Evolutionary conservation across 2,113 vertebrate genomes (phyloP), one percentile per base, ranked within the genome.

Genomic region (Crypturellus undulatus): DNA sequence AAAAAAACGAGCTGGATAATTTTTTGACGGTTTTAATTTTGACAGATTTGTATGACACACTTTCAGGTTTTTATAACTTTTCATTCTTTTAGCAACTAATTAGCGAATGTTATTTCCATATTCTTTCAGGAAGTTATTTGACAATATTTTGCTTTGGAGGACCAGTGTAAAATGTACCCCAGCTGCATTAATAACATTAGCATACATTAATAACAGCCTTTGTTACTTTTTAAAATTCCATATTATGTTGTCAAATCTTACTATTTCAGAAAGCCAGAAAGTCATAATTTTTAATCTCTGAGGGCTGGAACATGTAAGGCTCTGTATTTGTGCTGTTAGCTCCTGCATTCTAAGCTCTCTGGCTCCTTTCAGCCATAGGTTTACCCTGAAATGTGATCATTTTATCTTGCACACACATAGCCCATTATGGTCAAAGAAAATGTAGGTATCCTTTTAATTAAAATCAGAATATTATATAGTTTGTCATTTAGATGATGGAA

Each of bases 1-100:
- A 85, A 54, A 38, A 19, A 47, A 47, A 47, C 19, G 19, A 47
- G 19, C 9, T 47, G 21, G 47, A 36, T 40, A 1, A 36, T 62
- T 88, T 32, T 71, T 64, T 51, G 0, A 4, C 68, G 7, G 1
- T 30, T 77, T 70, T 14, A 8, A 32, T 62, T 69, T n/a, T 59
- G 9, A 16, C 2, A 3, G n/a, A 15, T 51, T 42, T 80, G 3
- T 21, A 30, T 12, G 5, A 8, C 38, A 20, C 1, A 6, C 73
- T 75, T 59, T 49, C 30, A 3, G 83, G 6, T 86, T 24, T 56
- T 49, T 79, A 38, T 59, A 14, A 43, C 42, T 34, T 5, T 12
- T 82, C 22, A 24, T 25, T 75, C 28, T 30, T 90, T 91, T 82
- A 19, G 15, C 59, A 58, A 51, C 6, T 8, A 47, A 36, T 72